These are phyloP conservation scores for Sinella curviseta DNA, from an alignment of 1,140 invertebrate genomes.

Conservation along the genomic window DNA sequence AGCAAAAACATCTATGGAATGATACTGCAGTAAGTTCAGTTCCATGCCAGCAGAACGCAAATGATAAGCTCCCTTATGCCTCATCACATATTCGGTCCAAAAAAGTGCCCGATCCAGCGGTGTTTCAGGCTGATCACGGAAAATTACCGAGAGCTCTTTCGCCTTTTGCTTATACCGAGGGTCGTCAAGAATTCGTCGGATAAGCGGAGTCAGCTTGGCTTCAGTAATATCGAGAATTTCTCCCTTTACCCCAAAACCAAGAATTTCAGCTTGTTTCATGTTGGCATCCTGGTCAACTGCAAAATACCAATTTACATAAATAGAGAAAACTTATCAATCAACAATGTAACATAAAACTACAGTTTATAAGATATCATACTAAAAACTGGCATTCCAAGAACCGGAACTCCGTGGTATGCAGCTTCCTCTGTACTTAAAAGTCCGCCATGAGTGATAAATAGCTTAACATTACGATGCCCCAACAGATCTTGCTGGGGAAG, in stretches of 20 bases:
- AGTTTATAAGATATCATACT: neutral
- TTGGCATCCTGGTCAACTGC: slow-evolving; percentile 61
- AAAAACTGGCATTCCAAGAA: slow-evolving; percentile 64
- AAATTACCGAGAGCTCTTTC: slow-evolving; percentile 37
- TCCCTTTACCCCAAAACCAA: slow-evolving; percentile 28
- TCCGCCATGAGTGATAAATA: slow-evolving; percentile 68
- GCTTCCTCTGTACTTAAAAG: slow-evolving; percentile 62
- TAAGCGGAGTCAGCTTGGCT: slow-evolving; percentile 9
- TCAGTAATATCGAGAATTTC: slow-evolving; percentile 33
- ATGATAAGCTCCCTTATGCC: slow-evolving; percentile 48
- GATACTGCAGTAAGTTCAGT: slow-evolving; percentile 46
- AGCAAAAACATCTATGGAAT: slow-evolving; percentile 45
- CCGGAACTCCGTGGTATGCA: slow-evolving; percentile 61
- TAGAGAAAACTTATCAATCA: neutral
- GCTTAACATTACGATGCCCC: slow-evolving; percentile 58
- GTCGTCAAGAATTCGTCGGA: neutral
- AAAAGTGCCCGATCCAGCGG: slow-evolving; percentile 48
- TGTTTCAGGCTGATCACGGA: slow-evolving; percentile 45
- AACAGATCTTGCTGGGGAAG: slow-evolving; percentile 49
- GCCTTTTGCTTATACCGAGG: neutral
- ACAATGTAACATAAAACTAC: neutral
- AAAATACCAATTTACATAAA: too few species aligned
- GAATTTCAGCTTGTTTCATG: slow-evolving; percentile 47
- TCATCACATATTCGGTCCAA: slow-evolving; percentile 49
- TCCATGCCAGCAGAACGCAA: slow-evolving; percentile 45